Conservation (phyloP, 2,888 invertebrate species). For the Eupithecia subfuscata region DNA sequence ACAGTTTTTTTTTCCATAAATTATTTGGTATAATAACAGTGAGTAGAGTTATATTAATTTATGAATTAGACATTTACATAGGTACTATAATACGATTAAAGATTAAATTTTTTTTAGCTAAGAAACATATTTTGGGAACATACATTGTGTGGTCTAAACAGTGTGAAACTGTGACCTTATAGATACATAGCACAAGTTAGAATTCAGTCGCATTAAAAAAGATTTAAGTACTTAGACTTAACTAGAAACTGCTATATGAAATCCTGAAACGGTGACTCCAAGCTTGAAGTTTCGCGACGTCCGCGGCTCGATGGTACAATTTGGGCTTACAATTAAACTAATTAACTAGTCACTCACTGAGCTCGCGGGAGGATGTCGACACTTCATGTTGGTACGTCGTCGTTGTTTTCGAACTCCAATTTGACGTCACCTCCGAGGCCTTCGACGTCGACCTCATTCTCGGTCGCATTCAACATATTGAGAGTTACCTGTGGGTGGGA, state of each 20-base stretch:
- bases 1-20: neutral
- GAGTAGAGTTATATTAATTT: neutral
- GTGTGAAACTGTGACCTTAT: neutral
- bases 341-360: constrained; percentile 12
- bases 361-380: neutral
- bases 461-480: constrained; percentile 96
- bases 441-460: constrained; percentile 95
- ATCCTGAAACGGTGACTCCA: neutral
- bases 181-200: neutral
- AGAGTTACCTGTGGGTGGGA: constrained; percentile 87
- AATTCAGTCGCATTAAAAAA: neutral
- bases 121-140: neutral
- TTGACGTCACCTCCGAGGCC: constrained; percentile 90
- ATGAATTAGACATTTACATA: neutral
- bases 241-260: neutral
- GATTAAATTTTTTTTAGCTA: neutral
- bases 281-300: neutral
- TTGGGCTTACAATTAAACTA: neutral
- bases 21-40: neutral
- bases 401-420: constrained; percentile 90
- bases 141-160: neutral
- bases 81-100: neutral
- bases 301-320: neutral
- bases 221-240: neutral
- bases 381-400: constrained; percentile 88